Base-by-base conservation (phyloP, 37 sponge, comb jelly and placozoan genomes). In the Aphrocallistes beatrix region DNA sequence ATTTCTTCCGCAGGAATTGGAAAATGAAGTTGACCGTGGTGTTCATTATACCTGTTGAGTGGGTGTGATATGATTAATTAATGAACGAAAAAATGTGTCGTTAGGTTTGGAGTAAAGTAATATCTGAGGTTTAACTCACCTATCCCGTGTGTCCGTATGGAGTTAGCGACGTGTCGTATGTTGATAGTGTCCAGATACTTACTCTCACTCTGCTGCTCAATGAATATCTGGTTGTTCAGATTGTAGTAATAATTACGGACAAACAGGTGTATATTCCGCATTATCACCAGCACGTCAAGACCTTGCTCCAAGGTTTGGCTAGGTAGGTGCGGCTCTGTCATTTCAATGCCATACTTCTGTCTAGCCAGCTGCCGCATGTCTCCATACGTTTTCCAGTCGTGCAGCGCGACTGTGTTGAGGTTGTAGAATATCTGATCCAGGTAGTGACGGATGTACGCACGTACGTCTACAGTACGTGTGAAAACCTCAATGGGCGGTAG, bases 151-250 rank as follows among this genome's bases (percentile, higher is more conserved):
- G 99, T 97, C 1, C 99, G 75, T 37, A 97, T 97, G 49, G 95
- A 95, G 89, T 97, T 97, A 51, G 99, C 93, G 38, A 97, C 92
- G 82, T 97, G 99, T 0, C 91, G 87, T 82, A 97, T 97, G 89
- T 95, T 97, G 86, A 97, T 97, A 83, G 99, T 95, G 87, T 93
- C 91, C 21, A 97, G 88, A 84, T 92, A 90, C 81, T 97, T 97
- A 85, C 86, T 93, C 60, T 94, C 89, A 9, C 92, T 91, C 13
- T 84, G 51, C 50, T 92, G 87, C 82, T 94, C 93, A 38, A 97
- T 89, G 91, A 97, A 97, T 32, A 94, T 91, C 87, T 97, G 99
- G 91, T 97, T 97, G 88, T 97, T 97, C 82, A 97, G 88, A 87
- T 97, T 97, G 89, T 97, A 97, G 69, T 86, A 90, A 85, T 92